phyloP scores from a whole-genome alignment of 92 coral and sea anemone genomes.

The Umimayanthus chanpuru region DNA sequence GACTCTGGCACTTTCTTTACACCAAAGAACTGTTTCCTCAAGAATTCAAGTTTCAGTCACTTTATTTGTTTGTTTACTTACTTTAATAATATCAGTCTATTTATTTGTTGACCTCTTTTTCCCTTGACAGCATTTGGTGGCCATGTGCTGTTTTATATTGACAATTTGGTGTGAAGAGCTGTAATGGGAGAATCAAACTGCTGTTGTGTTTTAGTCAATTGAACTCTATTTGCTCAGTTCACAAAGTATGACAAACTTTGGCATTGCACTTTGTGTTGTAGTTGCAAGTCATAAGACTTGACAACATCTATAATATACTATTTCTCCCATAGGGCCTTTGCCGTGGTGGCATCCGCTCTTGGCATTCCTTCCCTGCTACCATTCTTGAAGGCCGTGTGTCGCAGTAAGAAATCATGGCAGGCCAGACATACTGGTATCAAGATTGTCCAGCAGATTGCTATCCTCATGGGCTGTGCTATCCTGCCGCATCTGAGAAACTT shows the following conservation, averaged over 20 bases:
- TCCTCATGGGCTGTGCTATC: conserved; percentile 99
- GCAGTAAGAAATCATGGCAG: conserved; percentile 99
- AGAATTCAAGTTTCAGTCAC: no score
- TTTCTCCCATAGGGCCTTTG: conserved; percentile 85
- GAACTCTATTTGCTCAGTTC: neutral
- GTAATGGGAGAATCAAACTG: neutral
- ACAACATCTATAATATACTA: conserved; percentile 10
- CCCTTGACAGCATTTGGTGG: conserved; percentile 14
- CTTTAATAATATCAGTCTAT: no score
- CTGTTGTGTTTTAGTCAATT: no score
- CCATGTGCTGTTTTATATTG: neutral
- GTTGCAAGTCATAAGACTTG: conserved; percentile 25
- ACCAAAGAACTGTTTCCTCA: no score
- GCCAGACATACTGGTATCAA: conserved; percentile 99
- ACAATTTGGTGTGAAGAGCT: neutral
- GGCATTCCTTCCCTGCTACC: conserved; percentile 98
- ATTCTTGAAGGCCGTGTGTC: conserved; percentile 98
- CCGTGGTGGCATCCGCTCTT: conserved; percentile 98
- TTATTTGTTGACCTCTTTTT: neutral
- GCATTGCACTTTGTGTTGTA: conserved; percentile 14
- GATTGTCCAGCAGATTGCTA: conserved; percentile 99
- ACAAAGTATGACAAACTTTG: neutral
- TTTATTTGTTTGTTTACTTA: neutral
- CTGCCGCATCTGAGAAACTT: conserved; percentile 94
- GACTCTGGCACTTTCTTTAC: no score